Evolutionary conservation across 2,797 vertebrate species (phyloP).

Genomic region (Streptopelia turtur): DNA sequence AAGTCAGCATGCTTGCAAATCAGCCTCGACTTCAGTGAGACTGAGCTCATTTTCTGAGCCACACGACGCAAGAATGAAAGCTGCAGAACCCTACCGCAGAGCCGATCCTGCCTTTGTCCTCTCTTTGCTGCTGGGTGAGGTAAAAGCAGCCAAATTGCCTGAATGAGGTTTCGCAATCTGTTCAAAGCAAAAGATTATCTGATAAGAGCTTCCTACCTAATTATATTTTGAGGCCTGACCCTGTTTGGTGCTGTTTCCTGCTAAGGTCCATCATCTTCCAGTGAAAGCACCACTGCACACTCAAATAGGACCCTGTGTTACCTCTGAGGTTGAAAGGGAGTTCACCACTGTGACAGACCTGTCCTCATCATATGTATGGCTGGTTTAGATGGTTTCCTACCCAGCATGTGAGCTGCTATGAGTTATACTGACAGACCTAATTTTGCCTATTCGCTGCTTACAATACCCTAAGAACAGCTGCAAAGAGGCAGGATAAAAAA

Average conservation of each 20-base stretch:
- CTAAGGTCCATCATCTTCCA: background rate
- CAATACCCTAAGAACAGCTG: background rate
- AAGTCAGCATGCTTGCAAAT: background rate
- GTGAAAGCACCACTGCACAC: background rate
- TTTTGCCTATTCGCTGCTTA: background rate
- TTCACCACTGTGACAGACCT: background rate
- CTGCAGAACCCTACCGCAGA: conserved; percentile 3
- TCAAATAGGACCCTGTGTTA: background rate
- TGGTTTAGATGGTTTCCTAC: background rate
- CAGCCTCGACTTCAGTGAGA: background rate
- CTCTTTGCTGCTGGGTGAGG: conserved; percentile 21
- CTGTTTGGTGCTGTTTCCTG: conserved; percentile 11
- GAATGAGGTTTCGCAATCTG: conserved; percentile 19
- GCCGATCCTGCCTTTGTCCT: conserved; percentile 58
- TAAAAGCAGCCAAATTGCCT: conserved; percentile 18
- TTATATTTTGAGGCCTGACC: conserved; percentile 16
- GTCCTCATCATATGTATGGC: background rate
- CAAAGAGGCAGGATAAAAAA: background rate
- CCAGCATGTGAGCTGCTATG: background rate
- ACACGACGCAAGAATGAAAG: background rate
- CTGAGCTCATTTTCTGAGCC: conserved; percentile 27
- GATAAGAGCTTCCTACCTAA: conserved; percentile 56
- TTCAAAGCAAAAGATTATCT: conserved; percentile 40
- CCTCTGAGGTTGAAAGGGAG: background rate
- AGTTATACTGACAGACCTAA: background rate